Evolutionary conservation across 1,140 invertebrate genomes (phyloP).

Genomic region (Aporrectodea caliginosa): DNA sequence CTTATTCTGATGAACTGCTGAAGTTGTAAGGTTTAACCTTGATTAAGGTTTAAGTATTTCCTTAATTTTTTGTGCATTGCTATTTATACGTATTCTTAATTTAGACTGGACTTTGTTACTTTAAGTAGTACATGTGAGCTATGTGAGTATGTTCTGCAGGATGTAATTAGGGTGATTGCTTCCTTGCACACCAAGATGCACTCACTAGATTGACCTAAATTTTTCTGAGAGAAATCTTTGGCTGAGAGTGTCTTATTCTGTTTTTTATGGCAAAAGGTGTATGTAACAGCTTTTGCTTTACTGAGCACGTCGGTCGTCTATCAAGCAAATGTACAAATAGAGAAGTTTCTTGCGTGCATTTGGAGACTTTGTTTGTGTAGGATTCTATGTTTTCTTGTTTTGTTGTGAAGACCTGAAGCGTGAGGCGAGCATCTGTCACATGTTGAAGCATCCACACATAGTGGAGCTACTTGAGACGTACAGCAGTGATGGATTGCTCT

Average conservation of each 20-base stretch:
- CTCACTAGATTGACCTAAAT: no score
- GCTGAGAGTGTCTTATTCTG: background rate
- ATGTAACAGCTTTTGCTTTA: background rate
- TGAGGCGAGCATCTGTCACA: constrained; percentile 97
- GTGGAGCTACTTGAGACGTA: constrained; percentile 96
- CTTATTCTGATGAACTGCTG: no score
- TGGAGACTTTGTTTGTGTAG: background rate
- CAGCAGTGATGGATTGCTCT: constrained; percentile 96
- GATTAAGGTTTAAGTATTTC: no score
- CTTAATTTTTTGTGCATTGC: no score
- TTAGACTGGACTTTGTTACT: no score
- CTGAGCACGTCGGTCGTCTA: background rate
- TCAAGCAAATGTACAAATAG: background rate
- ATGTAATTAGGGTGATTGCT: no score
- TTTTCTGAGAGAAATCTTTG: background rate
- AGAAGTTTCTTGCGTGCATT: background rate
- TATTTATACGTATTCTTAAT: no score
- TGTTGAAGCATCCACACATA: constrained; percentile 97
- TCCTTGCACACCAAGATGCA: no score
- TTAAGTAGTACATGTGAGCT: no score
- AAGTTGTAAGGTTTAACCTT: no score
- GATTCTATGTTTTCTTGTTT: background rate
- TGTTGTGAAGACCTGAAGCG: constrained; percentile 77
- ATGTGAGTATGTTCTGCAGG: no score
- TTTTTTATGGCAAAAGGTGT: background rate